Base-by-base conservation (phyloP, 2,113 vertebrate species). In the Todiramphus saurophagus region DNA sequence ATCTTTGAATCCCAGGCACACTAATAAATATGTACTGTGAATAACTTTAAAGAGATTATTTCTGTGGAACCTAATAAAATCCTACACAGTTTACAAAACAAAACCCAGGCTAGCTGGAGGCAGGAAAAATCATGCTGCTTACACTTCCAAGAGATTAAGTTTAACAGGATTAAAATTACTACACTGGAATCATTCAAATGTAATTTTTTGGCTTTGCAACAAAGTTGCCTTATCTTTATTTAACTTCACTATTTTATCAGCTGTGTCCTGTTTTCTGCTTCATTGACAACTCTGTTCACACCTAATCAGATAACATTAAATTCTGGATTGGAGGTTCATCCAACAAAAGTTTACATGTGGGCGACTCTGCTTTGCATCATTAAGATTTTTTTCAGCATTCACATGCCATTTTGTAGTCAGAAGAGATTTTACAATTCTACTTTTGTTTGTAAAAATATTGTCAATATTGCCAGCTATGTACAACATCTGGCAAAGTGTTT, bases 261-360 rank as follows among this genome's bases (percentile, higher is more conserved):
- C 95, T 96, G 93, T 82, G 92, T 97, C 97, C 97, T 97, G 96
- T 95, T 97, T 97, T 96, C 93, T 97, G 81, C 96, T 94, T 95
- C 90, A 89, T 86, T 96, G 95, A 97, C 91, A 93, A 48, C 69
- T 94, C 94, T 88, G 94, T 96, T 97, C 96, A 95, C 96, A 97
- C 96, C 97, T 96, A 96, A 94, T 94, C 95, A 95, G 96, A 96
- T 96, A 96, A 96, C 44, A 74, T 73, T 91, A 87, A 93, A 89
- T 86, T 92, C 84, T 88, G 41, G 37, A 88, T 69, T 87, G 91
- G 93, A 90, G 39, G 64, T 80, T 91, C 82, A 87, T 93, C 91
- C 87, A 97, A 92, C 76, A 91, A 94, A 93, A 96, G 80, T 48
- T 94, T 83, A 55, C 1, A 4, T 84, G 55, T 63, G 16, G 28